Evolutionary conservation across 2,888 invertebrate genomes (phyloP), one percentile per base, ranked within the genome.

Genomic region (Automeris io): DNA sequence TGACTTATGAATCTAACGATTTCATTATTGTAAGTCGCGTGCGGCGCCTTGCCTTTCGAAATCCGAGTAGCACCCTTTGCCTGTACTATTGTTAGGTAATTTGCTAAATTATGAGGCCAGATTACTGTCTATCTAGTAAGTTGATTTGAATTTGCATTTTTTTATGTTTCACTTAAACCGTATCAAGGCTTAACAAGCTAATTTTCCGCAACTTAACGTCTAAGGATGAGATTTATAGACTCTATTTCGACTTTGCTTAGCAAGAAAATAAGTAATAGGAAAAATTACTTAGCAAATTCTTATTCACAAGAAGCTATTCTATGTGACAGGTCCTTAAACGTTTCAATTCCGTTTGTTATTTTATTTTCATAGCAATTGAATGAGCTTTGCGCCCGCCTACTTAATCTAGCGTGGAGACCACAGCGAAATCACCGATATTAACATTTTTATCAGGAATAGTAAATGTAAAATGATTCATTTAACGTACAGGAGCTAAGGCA

Each of bases 1-100:
- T 68, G 68, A 68, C 57, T 63, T 62, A 46, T 41, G 59, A 59
- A 65, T 65, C 55, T 61, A 61, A 47, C 42, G 60, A 61, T 68
- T 67, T 67, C 60, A 65, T 66, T 69, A 56, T 45, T 39, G 37
- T 35, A 9, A 49, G 45, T 57, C 60, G 61, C 59, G 57, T 57
- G 58, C 59, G 59, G 48, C 47, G 52, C 48, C 52, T 46, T 37
- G 35, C 34, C 45, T 65, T 66, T 52, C 57, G 47, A 54, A 54
- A 54, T 35, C 41, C 32, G 29, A 29, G 45, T 35, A 47, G 47
- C 51, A 33, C 40, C 54, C 54, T 46, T 40, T n/a, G 21, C 21
- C 19, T 34, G 13, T 21, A 5, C 6, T 37, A 22, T 12, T 22
- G 21, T 29, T 19, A 16, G 5, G 34, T 8, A 34, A 34, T 34